phyloP scores from a whole-genome alignment of 2,797 vertebrate species.

The Takifugu rubripes region DNA sequence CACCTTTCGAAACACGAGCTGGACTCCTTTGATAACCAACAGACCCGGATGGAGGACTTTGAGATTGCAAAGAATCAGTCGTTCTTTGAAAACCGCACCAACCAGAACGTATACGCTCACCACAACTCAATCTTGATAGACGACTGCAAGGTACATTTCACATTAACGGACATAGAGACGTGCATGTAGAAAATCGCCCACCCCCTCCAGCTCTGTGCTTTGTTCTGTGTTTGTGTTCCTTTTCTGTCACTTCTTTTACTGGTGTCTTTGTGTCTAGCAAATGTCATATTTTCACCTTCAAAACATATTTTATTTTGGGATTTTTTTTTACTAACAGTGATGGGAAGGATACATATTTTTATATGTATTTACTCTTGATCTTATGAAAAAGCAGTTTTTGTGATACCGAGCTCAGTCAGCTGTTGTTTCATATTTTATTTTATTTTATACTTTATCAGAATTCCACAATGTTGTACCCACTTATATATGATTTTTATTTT shows the following conservation, averaged over 20 bases:
- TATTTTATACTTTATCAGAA: slow-evolving; percentile 6
- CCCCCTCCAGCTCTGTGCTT: slow-evolving; percentile 59
- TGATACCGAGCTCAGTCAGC: slow-evolving; percentile 46
- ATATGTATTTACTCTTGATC: slow-evolving; percentile 53
- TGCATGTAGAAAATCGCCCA: slow-evolving; percentile 85
- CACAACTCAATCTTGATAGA: slow-evolving; percentile 92
- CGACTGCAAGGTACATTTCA: slow-evolving; percentile 98
- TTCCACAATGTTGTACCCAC: slow-evolving; percentile 24
- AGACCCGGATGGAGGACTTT: slow-evolving; percentile 83
- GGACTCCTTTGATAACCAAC: slow-evolving; percentile 86
- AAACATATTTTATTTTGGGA: slow-evolving; percentile 10
- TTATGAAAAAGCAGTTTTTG: slow-evolving; percentile 79
- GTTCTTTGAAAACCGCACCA: slow-evolving; percentile 92
- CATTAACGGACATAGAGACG: slow-evolving; percentile 96
- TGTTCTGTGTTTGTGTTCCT: slow-evolving; percentile 40
- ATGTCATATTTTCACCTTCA: slow-evolving; percentile 32
- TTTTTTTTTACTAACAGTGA: slow-evolving; percentile 5
- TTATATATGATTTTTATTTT: slow-evolving; percentile 42
- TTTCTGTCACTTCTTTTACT: slow-evolving; percentile 36
- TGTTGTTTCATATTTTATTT: background rate
- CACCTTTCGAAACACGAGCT: slow-evolving; percentile 95
- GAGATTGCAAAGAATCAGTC: slow-evolving; percentile 92
- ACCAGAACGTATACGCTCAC: slow-evolving; percentile 90
- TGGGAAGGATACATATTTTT: slow-evolving; percentile 47
- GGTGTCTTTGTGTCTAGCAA: slow-evolving; percentile 38